Evolutionary conservation across 2,888 invertebrate species (phyloP), one percentile per base, ranked within the genome.

Genomic region (Nebria brevicollis): DNA sequence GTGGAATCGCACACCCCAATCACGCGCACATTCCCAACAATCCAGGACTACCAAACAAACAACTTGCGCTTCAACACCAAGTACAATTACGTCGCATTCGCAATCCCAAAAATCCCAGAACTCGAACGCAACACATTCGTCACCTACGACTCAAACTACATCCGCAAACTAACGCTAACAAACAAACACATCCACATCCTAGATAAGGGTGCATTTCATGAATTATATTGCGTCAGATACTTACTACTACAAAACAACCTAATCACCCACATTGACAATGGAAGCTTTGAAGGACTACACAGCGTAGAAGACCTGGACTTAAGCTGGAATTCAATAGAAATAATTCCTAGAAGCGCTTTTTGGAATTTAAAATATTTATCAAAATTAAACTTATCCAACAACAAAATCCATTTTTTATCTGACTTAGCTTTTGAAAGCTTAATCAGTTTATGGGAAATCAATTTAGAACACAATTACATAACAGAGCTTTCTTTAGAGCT

Each of bases 191-290:
- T 88, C 13, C 42, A 77, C 3, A 68, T 42, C 42, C 83, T 88
- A n/a, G 84, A 85, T 7, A 83, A 84, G 11, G 86, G 85, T 2
- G 84, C 87, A 4, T 88, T 88, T 78, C 66, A 82, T 20, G 82
- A 84, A 15, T 81, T 88, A 64, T 82, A 74, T 70, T 88, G 88
- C 79, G 77, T 88, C 11, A 82, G 83, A 5, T 73, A 82, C 11
- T 82, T 88, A 34, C 83, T 85, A 34, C 82, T 88, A 15, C 85
- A 85, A 20, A 77, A 83, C 7, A 88, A 88, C 78, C 82, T 83
- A 11, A 83, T 88, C 10, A 77, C 72, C n/a, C 79, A 65, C 6
- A 77, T 88, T 65, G 26, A 77, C 0, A 79, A 72, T 26, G 82
- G 82, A 25, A 82, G 80, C 7, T 86, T 86, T 81, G 20, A 77